A percentile compares a stretch with the other conserved stretches of the same genome.
phyloP scores from a whole-genome alignment of 35 echinoderm and acorn worm genomes.

The Apostichopus parvimensis region DNA sequence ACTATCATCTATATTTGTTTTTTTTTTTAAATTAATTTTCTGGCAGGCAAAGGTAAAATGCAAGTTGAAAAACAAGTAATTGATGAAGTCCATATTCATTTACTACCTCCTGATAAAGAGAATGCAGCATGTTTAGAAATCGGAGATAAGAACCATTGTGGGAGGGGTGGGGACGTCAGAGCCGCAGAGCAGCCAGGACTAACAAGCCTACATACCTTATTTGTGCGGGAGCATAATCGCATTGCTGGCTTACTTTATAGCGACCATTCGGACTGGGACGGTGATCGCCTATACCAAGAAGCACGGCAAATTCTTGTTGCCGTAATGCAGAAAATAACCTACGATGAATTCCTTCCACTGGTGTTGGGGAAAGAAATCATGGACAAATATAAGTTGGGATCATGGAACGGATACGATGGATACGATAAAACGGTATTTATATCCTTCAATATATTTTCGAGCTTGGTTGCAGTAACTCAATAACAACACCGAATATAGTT shows the following conservation, averaged over 20 bases:
- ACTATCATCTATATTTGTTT: too few relatives aligned
- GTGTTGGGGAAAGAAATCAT: not conserved
- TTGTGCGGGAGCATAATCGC: slow-evolving; percentile 8
- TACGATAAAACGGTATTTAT: not conserved
- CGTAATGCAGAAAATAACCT: slow-evolving; percentile 18
- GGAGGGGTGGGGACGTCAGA: slow-evolving; percentile 15
- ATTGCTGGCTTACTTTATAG: not conserved
- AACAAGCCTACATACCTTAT: slow-evolving; percentile 12
- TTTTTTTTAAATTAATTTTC: too few relatives aligned
- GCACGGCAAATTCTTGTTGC: not conserved
- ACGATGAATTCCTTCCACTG: slow-evolving; percentile 6
- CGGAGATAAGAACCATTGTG: not conserved
- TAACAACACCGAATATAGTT: too few relatives aligned
- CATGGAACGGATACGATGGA: slow-evolving; percentile 3
- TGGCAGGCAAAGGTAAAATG: not conserved
- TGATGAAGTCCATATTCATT: slow-evolving; percentile 14
- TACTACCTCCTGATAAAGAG: slow-evolving; percentile 7
- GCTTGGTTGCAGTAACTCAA: too few relatives aligned
- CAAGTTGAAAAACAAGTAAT: not conserved
- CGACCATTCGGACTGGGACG: not conserved
- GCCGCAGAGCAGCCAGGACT: slow-evolving; percentile 13
- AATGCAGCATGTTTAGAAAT: not conserved
- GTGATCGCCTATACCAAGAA: not conserved
- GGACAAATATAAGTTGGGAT: slow-evolving; percentile 11
- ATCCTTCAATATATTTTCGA: too few relatives aligned